Evolutionary conservation across 1,140 invertebrate species (phyloP).

Genomic region (Dreissena polymorpha): DNA sequence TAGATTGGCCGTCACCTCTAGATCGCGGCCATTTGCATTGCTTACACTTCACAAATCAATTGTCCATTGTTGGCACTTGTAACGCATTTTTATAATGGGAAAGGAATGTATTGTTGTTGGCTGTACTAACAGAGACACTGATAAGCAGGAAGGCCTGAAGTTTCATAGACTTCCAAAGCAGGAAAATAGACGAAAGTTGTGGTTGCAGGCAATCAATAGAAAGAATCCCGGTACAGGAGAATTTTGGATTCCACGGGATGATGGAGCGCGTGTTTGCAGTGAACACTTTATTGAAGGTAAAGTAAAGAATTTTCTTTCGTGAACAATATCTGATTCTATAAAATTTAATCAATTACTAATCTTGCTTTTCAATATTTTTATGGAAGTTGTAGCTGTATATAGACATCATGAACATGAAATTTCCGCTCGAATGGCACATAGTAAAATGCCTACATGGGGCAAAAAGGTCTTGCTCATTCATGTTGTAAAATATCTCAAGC

Average conservation of each 20-base stretch:
- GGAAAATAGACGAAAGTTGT: not conserved
- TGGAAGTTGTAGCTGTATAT: too few species aligned
- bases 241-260: too few species aligned
- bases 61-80: too few species aligned
- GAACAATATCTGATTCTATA: not conserved
- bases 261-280: too few species aligned
- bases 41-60: too few species aligned
- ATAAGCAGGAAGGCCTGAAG: not conserved
- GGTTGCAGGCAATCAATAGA: not conserved
- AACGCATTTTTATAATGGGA: slow-evolving; percentile 1
- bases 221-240: not conserved
- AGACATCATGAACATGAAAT: too few species aligned
- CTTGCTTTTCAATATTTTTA: not conserved
- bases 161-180: slow-evolving; percentile 5
- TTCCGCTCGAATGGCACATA: too few species aligned
- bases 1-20: too few species aligned
- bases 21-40: too few species aligned
- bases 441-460: not conserved
- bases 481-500: not conserved
- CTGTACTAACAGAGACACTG: slow-evolving; percentile 1
- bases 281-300: slow-evolving; percentile 13
- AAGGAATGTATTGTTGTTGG: slow-evolving; percentile 15
- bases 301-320: too few species aligned
- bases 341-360: not conserved
- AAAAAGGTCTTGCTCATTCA: not conserved